Percentiles rank a stretch among this genome's conserved stretches.
Evolutionary conservation across 2,888 invertebrate species (phyloP).

Genomic region (Leptinotarsa haldemani): DNA sequence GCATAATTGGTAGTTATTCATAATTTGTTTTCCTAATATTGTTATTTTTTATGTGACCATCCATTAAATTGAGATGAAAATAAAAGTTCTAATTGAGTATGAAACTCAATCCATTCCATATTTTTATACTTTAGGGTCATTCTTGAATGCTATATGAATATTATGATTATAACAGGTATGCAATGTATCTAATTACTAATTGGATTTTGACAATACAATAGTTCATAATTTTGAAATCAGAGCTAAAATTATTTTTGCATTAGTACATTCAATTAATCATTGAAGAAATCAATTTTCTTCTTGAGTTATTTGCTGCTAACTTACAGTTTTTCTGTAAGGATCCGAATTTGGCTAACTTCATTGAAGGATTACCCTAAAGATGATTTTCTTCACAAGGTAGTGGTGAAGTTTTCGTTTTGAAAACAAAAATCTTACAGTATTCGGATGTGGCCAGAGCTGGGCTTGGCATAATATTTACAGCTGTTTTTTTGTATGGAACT

Average conservation of each 20-base stretch:
- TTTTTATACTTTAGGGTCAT: constrained; percentile 30
- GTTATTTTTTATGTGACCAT: constrained; percentile 18
- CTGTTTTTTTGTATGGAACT: constrained; percentile 29
- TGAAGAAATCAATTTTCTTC: no score
- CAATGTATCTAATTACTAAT: neutral
- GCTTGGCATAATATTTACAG: constrained; percentile 31
- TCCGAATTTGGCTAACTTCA: neutral
- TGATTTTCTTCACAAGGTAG: constrained; percentile 35
- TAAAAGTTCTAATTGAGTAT: constrained; percentile 30
- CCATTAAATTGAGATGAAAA: constrained; percentile 21
- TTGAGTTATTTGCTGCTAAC: neutral
- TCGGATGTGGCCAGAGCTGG: constrained; percentile 37
- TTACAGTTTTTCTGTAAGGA: neutral
- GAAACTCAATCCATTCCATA: constrained; percentile 41
- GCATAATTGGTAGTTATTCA: neutral
- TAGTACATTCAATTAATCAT: no score
- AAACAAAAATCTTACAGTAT: constrained; percentile 35
- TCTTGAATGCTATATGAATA: neutral
- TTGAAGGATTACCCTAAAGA: constrained; percentile 8
- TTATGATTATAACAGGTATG: neutral
- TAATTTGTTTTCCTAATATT: neutral
- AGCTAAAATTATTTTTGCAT: no score
- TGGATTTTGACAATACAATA: neutral
- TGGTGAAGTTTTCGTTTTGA: constrained; percentile 31
- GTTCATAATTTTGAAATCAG: neutral